Conservation (phyloP, 2,797 vertebrate species). For the Eidolon dupreanum region DNA sequence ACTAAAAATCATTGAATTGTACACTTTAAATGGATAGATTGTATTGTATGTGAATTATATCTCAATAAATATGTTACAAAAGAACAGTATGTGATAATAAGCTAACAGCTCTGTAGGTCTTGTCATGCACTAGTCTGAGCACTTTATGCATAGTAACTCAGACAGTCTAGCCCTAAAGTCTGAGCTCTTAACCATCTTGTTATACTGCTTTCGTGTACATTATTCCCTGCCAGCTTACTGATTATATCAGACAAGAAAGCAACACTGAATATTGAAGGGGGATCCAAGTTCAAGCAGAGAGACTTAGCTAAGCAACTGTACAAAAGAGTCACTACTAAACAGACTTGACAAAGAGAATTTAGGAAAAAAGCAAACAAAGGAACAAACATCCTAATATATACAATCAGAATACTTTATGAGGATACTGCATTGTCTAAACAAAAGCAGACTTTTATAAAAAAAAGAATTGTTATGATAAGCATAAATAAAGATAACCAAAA, state of each 20-base stretch:
- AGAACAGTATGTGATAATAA: background rate
- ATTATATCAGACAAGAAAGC: background rate
- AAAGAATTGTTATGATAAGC: background rate
- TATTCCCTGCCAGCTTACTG: background rate
- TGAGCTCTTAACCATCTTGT: background rate
- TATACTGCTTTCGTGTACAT: background rate
- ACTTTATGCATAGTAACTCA: background rate
- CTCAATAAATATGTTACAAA: background rate
- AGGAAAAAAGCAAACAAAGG: background rate
- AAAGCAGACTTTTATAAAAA: background rate
- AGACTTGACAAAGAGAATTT: background rate
- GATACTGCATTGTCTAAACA: background rate
- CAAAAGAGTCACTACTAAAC: background rate
- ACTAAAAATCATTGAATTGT: background rate
- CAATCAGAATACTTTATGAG: background rate
- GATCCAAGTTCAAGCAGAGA: background rate
- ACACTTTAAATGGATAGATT: background rate
- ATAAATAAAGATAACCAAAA: background rate
- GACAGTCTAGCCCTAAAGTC: background rate
- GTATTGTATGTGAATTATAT: background rate
- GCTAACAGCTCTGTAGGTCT: background rate
- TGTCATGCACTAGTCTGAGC: background rate
- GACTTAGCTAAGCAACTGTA: background rate
- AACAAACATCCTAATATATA: background rate
- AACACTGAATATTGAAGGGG: too few relatives aligned